Evolutionary conservation across 2,797 vertebrate species (phyloP), one percentile per base, ranked within the genome.

Genomic region (Rallus crepitans): DNA sequence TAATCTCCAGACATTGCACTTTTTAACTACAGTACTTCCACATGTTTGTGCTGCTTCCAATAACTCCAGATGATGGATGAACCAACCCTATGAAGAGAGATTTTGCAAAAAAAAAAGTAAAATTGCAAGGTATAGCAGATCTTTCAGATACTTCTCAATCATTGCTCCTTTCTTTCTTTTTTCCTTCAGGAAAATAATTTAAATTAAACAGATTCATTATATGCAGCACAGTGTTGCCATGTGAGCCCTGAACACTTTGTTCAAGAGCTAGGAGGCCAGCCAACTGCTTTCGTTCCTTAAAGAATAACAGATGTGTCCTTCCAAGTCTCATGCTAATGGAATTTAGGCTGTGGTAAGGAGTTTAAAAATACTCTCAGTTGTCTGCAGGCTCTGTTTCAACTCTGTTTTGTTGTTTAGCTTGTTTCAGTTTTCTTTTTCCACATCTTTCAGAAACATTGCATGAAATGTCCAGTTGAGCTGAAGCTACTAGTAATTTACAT

Each of bases 281-380:
- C 96, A 98, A 97, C 70, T 96, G 93, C 94, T 97, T 97, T 93
- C 94, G 86, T 95, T 96, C 95, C 96, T 93, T 97, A 97, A 98
- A 93, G 96, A 97, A 96, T 97, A 97, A 77, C 97, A 98, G 97
- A 98, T 97, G 97, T 96, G 95, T 79, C 91, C 95, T 97, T 97
- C 91, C 82, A 94, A 90, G 76, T 91, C 80, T 97, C 93, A 95
- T 59, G 37, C 42, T 97, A 95, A 96, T 89, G 96, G 96, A 96
- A 97, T 97, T 97, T 93, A 80, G 73, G 59, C 85, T 92, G 70
- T 73, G 92, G 80, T 60, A 82, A 94, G 37, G 72, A 94, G 53
- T 78, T 92, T 72, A 79, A 97, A 95, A 97, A 80, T 76, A 79
- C 37, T 77, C 27, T 61, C 50, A 31, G 48, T 91, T 80, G 23